Percentiles rank a stretch among this genome's conserved stretches.
Conservation (phyloP, 1,140 invertebrate genomes). For the Radopholus similis region DNA sequence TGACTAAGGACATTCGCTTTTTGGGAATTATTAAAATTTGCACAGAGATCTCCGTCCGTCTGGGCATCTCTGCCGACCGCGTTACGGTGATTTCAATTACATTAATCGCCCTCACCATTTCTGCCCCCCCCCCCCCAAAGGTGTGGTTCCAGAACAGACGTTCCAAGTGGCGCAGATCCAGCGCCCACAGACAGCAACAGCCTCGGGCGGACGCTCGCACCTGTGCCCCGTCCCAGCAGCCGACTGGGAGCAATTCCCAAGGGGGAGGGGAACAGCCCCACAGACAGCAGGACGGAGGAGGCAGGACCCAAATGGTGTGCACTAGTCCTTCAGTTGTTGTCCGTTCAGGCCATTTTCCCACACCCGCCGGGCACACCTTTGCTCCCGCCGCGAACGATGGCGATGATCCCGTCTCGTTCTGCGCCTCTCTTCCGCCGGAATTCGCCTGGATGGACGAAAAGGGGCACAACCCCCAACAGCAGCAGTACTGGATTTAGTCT, state of each 20-base stretch:
- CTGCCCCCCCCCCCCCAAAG: slow-evolving; percentile 1
- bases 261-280: background rate
- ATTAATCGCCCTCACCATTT: background rate
- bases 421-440: no score
- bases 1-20: no score
- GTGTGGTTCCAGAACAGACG: slow-evolving; percentile 27
- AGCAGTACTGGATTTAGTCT: no score
- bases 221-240: no score
- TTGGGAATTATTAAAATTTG: background rate
- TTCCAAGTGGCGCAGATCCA: slow-evolving; percentile 13
- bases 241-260: background rate
- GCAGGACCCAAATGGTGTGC: no score
- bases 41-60: slow-evolving; percentile 1
- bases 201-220: background rate
- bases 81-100: slow-evolving; percentile 16
- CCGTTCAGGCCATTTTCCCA: no score
- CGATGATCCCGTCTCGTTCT: no score
- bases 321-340: no score
- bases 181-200: background rate
- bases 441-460: no score
- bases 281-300: background rate
- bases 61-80: slow-evolving; percentile 13
- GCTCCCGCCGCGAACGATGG: no score
- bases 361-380: no score
- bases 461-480: no score